A percentile compares a stretch with the other conserved stretches of the same genome.
phyloP scores from a whole-genome alignment of 2,113 vertebrate species.

The Gobius niger region DNA sequence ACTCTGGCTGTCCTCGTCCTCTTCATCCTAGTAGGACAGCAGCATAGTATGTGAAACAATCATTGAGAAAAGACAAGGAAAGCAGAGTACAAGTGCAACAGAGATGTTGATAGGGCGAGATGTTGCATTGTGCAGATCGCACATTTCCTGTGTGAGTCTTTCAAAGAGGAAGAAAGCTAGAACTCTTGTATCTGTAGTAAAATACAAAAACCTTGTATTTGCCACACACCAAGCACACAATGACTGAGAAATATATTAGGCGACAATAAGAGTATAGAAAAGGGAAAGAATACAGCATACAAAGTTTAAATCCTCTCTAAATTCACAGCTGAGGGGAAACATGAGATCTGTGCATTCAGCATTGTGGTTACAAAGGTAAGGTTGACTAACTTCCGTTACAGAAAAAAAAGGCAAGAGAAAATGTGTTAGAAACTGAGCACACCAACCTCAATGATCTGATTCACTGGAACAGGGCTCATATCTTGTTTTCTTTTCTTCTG shows the following conservation, averaged over 20 bases:
- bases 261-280: not conserved
- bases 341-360: slow-evolving; percentile 25
- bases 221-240: slow-evolving; percentile 35
- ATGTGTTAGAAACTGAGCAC: not conserved
- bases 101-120: slow-evolving; percentile 24
- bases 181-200: slow-evolving; percentile 47
- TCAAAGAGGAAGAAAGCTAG: slow-evolving; percentile 68
- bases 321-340: not conserved
- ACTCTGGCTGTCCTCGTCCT: slow-evolving; percentile 62
- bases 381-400: slow-evolving; percentile 62
- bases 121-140: slow-evolving; percentile 56
- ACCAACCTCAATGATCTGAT: slow-evolving; percentile 69
- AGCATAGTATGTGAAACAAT: not conserved
- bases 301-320: not conserved
- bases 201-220: slow-evolving; percentile 48
- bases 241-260: not conserved
- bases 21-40: slow-evolving; percentile 66
- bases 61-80: not conserved
- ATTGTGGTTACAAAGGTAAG: slow-evolving; percentile 60
- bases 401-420: slow-evolving; percentile 8
- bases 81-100: slow-evolving; percentile 22
- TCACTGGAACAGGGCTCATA: slow-evolving; percentile 49
- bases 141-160: slow-evolving; percentile 69
- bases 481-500: slow-evolving; percentile 83
- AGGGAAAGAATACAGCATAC: not conserved